Base-by-base conservation (phyloP, 2,113 vertebrate genomes). In the Thermophis baileyi region DNA sequence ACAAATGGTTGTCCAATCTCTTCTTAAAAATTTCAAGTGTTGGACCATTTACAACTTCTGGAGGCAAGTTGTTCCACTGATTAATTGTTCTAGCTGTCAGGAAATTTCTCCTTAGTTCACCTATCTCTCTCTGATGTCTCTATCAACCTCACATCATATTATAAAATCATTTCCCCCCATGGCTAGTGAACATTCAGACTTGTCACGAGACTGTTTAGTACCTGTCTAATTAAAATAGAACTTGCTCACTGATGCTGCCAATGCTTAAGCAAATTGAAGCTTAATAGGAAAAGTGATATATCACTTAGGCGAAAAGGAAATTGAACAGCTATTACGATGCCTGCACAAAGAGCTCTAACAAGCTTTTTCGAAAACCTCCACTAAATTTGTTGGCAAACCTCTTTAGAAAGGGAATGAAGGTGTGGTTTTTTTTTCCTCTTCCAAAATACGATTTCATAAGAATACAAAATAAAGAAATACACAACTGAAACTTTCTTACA, bases 171-270 rank as follows among this genome's bases (percentile, higher is more conserved):
- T 96, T 44, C 96, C 94, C 96, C 96, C 97, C 96, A 95, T 87
- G 94, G 96, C 96, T 94, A 96, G 89, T 95, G 96, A 97, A 92
- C 94, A 95, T 88, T 95, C 92, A 4, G 93, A 44, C 94, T 97
- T 96, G 95, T 96, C 95, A 96, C 89, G 95, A 97, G 53, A 95
- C 89, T 96, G 85, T 96, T 97, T 97, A 96, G 94, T 96, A 97
- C 94, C 95, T 97, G 96, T 96, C 95, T 97, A 97, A 97, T 97
- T 96, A 97, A 97, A 97, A 94, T 88, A 95, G 94, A 96, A 97
- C 91, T 96, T 93, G 93, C 93, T 98, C 96, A 96, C 95, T 96
- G 93, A 96, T 96, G 96, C 95, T 94, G 94, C 96, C 94, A 87
- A 88, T 95, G 92, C 90, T 97, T 95, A 95, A 97, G 95, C 95